phyloP scores from a whole-genome alignment of 2,113 vertebrate genomes.

The Gymnobelideus leadbeateri region DNA sequence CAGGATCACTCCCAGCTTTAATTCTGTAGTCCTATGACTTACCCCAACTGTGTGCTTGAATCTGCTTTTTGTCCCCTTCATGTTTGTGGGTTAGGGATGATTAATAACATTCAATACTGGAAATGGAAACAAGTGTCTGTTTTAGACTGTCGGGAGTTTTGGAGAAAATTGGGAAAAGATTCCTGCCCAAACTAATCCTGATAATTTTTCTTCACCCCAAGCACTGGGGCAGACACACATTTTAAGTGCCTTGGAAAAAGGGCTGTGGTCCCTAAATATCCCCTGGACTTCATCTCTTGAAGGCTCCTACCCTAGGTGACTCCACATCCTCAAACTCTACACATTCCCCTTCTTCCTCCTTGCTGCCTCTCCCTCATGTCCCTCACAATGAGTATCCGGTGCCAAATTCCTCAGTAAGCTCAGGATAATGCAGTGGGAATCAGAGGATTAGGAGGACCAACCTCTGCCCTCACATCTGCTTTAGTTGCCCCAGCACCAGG shows the following conservation, averaged over 20 bases:
- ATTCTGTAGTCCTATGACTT: neutral
- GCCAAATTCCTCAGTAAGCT: constrained; percentile 41
- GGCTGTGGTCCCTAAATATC: neutral
- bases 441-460: constrained; percentile 17
- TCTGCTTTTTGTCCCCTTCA: neutral
- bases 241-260: neutral
- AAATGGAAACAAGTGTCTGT: neutral
- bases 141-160: neutral
- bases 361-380: neutral
- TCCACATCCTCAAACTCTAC: neutral
- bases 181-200: neutral
- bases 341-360: neutral
- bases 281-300: neutral
- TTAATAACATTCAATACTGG: neutral
- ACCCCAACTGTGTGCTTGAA: neutral
- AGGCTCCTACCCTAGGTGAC: neutral
- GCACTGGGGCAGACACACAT: neutral
- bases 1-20: neutral
- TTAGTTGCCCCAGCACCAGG: constrained; percentile 34
- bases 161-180: neutral
- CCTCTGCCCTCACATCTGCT: constrained; percentile 51
- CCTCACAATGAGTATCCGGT: neutral
- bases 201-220: neutral
- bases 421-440: constrained; percentile 17
- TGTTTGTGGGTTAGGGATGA: neutral